Base-by-base conservation (phyloP, 2,888 invertebrate species). In the Gibbula magus region DNA sequence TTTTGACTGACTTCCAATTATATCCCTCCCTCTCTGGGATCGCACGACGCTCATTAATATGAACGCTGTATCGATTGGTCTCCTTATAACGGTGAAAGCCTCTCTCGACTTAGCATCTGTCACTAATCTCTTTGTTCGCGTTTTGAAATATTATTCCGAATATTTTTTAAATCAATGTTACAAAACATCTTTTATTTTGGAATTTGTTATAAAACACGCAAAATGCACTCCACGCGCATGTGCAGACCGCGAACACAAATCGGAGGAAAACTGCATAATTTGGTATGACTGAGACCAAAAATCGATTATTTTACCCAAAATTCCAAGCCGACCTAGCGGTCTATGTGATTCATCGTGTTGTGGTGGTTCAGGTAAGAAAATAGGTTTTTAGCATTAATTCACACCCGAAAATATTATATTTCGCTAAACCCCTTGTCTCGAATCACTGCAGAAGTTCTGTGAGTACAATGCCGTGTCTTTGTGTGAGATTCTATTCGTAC, bases 41-140 rank as follows among this genome's bases (percentile, higher is more conserved):
- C 16, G 51, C 74, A 51, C 74, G 22, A 74, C 51, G 45, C 74
- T 74, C 74, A 74, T 74, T 74, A 74, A 74, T 74, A 74, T 74
- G 25, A 51, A 74, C 10, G 67, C 25, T 13, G 20, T 51, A 74
- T 74, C 51, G 74, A 74, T 74, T 51, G 5, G 25, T 74, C 74
- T 51, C 35, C 35, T 35, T 67, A 8, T 67, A 29, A 32, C 22
- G 18, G 25, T 35, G 29, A 67, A 22, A n/a, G 29, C 67, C 32
- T 67, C 25, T 16, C n/a, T 67, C 29, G n/a, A 29, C 25, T 18
- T 67, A 25, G 22, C 25, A 45, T 74, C 25, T 74, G 51, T 74
- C 74, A 74, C 20, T 20, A 22, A 53, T 25, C 52, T 18, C 73
- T 35, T 53, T 16, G 61, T 29, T 25, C 61, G 8, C 45, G 13